A percentile compares a stretch with the other conserved stretches of the same genome.
Evolutionary conservation across 2,888 invertebrate genomes (phyloP).

Genomic region (Aspidiotus rigidus): DNA sequence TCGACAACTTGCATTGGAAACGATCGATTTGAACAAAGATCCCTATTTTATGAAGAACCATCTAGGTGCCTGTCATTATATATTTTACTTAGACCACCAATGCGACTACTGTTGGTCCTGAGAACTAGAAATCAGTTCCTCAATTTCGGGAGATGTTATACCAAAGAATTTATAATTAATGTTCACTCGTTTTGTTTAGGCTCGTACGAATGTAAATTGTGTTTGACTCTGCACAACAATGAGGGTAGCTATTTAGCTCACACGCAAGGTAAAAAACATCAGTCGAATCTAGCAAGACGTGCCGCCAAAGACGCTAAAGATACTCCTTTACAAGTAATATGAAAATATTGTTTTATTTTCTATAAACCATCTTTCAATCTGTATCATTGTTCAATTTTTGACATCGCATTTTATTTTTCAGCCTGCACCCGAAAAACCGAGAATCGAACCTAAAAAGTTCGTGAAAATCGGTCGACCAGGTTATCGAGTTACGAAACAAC

Average conservation of each 20-base stretch:
- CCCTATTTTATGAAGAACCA: constrained; percentile 99
- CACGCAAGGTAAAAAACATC: constrained; percentile 99
- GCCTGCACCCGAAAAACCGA: constrained; percentile 86
- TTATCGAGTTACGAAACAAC: constrained; percentile 95
- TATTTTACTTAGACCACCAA: not conserved
- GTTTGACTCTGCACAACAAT: constrained; percentile 96
- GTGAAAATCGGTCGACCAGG: constrained; percentile 99
- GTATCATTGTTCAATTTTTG: not conserved
- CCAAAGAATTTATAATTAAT: not conserved
- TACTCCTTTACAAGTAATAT: constrained; percentile 62
- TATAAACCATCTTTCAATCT: not conserved
- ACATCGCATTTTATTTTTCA: constrained; percentile 42
- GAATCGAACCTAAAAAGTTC: constrained; percentile 97
- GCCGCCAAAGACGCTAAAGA: constrained; percentile 99
- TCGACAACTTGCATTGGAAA: constrained; percentile 91
- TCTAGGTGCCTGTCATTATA: constrained; percentile 51
- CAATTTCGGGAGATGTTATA: not conserved
- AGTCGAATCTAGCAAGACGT: constrained; percentile 91
- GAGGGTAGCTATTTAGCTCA: constrained; percentile 98
- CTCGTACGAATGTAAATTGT: constrained; percentile 97
- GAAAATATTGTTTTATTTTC: constrained; percentile 3
- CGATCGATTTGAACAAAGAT: constrained; percentile 97
- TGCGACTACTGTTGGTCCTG: not conserved
- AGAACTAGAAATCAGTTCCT: too few species aligned
- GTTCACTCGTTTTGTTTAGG: constrained; percentile 47